Base-by-base conservation (phyloP, 2,888 invertebrate species). In the Drosophila barbarae region DNA sequence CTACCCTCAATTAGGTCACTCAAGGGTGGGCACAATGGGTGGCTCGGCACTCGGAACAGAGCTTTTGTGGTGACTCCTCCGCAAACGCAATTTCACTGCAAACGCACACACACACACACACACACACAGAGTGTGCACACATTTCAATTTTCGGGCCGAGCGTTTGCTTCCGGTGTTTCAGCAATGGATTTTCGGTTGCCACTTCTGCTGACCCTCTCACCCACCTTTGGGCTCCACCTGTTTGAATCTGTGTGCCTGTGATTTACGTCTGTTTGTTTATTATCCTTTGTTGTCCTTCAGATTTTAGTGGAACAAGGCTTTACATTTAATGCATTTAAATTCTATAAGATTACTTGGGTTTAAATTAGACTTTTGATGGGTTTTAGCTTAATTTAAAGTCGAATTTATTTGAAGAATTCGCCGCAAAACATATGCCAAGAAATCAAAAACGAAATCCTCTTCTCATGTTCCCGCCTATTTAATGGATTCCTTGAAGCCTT, bases 1-100 rank as follows among this genome's bases (percentile, higher is more conserved):
- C 41, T 21, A 13, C 23, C 36, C 50, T 28, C 67, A 68, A 68
- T 58, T 68, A 67, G 68, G 58, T 59, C 53, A 39, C 34, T 21
- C 32, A 26, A 26, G 3, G 32, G 49, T 35, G 49, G 60, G 38
- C n/a, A 13, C 41, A 35, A 7, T 23, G 55, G 38, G 10, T 26
- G 57, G 28, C 6, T 18, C 21, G 21, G 21, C 13, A 9, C 9
- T 21, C 13, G 8, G 13, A 13, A 9, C 30, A 9, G 35, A 30
- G 34, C 42, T 51, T 54, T 55, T 58, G 65, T 34, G 72, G 51
- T 52, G 55, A 13, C 34, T 41, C 56, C 50, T 36, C 57, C 52
- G 34, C 64, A 66, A 76, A 76, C 53, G 65, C 71, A 77, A 75
- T 77, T 69, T 73, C 55, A 41, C 21, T 61, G 65, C 76, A 76